phyloP scores from a whole-genome alignment of 2,797 vertebrate species.

The Brotula barbata region DNA sequence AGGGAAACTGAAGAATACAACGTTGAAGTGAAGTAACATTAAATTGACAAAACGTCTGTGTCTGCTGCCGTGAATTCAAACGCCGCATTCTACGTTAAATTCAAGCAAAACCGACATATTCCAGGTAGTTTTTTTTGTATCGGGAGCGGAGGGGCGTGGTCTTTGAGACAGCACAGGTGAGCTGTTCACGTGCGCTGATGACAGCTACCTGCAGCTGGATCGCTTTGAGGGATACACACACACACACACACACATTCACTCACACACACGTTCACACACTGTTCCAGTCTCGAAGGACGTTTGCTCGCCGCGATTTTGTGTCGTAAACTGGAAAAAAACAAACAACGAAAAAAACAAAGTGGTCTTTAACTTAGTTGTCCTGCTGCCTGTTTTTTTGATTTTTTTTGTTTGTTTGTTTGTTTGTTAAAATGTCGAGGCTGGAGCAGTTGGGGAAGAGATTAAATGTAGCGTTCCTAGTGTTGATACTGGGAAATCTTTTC shows the following conservation, averaged over 20 bases:
- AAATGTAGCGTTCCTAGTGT: conserved; percentile 4
- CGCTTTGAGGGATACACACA: not conserved
- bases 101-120: not conserved
- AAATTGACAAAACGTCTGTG: too few relatives aligned
- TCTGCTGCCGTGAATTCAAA: too few relatives aligned
- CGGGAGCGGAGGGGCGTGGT: conserved; percentile 39
- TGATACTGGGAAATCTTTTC: conserved; percentile 28
- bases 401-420: too few relatives aligned
- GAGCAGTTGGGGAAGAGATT: not conserved
- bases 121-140: not conserved
- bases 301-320: not conserved
- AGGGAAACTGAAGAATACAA: too few relatives aligned
- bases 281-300: conserved; percentile 10
- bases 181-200: not conserved
- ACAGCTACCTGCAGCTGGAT: conserved; percentile 3
- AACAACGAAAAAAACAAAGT: too few relatives aligned
- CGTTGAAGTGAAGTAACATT: too few relatives aligned
- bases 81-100: not conserved
- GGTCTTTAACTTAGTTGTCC: not conserved
- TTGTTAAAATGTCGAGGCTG: conserved; percentile 17
- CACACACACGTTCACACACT: not conserved
- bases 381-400: fast-evolving
- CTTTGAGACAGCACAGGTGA: conserved; percentile 53
- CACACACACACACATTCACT: not conserved
- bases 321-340: too few relatives aligned